Evolutionary conservation across 2,888 invertebrate genomes (phyloP), one percentile per base, ranked within the genome.

Genomic region (Stenoptilia bipunctidactyla): DNA sequence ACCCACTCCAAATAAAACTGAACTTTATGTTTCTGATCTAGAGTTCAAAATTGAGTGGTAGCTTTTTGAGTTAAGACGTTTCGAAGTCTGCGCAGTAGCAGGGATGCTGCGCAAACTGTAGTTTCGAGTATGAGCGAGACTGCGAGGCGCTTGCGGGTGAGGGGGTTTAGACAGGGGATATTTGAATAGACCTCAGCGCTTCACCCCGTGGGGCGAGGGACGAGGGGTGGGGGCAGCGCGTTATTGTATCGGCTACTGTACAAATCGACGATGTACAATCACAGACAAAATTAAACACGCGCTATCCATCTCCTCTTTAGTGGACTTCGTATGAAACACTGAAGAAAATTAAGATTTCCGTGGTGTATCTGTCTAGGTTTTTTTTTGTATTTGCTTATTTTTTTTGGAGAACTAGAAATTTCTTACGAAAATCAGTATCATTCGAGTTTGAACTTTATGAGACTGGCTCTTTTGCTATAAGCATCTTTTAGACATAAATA

Each of bases 21-120:
- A 42, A 53, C 58, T 45, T 71, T 60, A 14, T 0, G 0, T 9
- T 0, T 9, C 0, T 9, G 0, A 4, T 40, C 58, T 67, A 42
- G 43, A 20, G 61, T 52, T 44, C 45, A 55, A 53, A 54, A 58
- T 60, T 1, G 41, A 37, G 38, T 40, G 39, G 1, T 15, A 1
- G 9, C 36, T 39, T 1, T 13, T 45, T 49, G 51, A 52, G 42
- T 55, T 76, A 61, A 44, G 69, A 54, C 66, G 45, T 67, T 75
- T 54, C 56, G 63, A 69, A 69, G 82, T 82, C 85, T 86, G 72
- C 76, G 63, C 58, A 71, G 71, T 75, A 74, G 69, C 82, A 77
- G 84, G 84, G 85, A 85, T 85, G 85, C 85, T 85, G 86, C 85
- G 85, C 83, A 82, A 79, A 80, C 82, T 82, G 79, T 77, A 83